Evolutionary conservation across 1,140 invertebrate genomes (phyloP).

Genomic region (Saxidomus purpurata): DNA sequence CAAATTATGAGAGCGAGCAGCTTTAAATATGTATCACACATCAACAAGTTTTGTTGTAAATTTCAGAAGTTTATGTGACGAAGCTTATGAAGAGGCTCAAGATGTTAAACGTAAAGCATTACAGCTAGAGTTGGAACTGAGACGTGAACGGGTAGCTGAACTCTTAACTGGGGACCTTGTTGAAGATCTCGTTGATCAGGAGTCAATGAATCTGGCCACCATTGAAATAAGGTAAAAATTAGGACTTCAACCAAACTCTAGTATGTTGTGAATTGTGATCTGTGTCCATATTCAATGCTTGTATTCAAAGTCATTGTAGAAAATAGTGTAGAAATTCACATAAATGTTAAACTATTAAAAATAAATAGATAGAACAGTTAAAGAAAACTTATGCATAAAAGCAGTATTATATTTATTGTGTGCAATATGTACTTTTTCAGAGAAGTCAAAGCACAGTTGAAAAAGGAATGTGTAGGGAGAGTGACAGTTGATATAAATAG

Average conservation of each 20-base stretch:
- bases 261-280: too few species aligned
- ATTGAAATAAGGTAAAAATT: slow-evolving; percentile 77
- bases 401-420: too few species aligned
- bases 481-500: slow-evolving; percentile 61
- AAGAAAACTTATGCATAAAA: too few species aligned
- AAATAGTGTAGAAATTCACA: too few species aligned
- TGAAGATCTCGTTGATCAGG: slow-evolving; percentile 70
- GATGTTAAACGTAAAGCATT: slow-evolving; percentile 23
- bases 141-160: slow-evolving; percentile 67
- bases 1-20: too few species aligned
- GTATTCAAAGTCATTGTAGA: too few species aligned
- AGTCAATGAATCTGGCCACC: slow-evolving; percentile 63
- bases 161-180: slow-evolving; percentile 66
- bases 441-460: slow-evolving; percentile 73
- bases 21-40: too few species aligned
- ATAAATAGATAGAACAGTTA: too few species aligned
- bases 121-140: slow-evolving; percentile 67
- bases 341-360: too few species aligned
- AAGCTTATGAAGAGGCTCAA: slow-evolving; percentile 45
- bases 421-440: slow-evolving; percentile 57
- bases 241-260: too few species aligned
- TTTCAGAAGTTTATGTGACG: slow-evolving; percentile 54
- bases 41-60: too few species aligned
- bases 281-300: too few species aligned
- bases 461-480: slow-evolving; percentile 70